These are phyloP conservation scores for Teleogryllus occipitalis DNA, from an alignment of 1,140 invertebrate species.

Conservation along the genomic window DNA sequence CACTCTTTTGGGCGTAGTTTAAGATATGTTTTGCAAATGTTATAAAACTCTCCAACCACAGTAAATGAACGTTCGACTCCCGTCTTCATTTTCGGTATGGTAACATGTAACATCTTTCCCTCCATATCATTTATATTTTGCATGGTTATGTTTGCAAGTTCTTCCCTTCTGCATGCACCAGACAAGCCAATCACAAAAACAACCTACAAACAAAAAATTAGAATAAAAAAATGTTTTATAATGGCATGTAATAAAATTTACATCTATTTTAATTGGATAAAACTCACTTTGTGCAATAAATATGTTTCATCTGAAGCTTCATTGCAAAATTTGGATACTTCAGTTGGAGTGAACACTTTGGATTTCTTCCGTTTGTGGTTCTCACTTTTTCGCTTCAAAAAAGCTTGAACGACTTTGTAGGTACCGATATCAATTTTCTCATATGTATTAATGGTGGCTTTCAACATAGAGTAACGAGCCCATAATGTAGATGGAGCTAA, in stretches of 20 bases:
- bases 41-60: not conserved
- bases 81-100: not conserved
- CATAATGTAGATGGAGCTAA: too few relatives aligned
- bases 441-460: too few relatives aligned
- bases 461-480: too few relatives aligned
- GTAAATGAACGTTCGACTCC: not conserved
- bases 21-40: not conserved
- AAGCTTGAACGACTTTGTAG: too few relatives aligned
- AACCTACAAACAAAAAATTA: not conserved
- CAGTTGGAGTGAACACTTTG: not conserved
- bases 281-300: not conserved
- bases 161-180: not conserved
- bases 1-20: not conserved
- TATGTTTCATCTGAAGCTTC: not conserved
- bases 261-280: too few relatives aligned
- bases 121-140: not conserved
- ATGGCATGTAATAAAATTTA: too few relatives aligned
- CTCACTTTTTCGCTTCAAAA: not conserved
- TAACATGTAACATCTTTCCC: not conserved
- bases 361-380: not conserved
- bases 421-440: too few relatives aligned
- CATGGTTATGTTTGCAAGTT: not conserved
- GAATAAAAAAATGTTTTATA: too few relatives aligned
- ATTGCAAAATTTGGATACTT: not conserved
- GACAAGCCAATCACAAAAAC: not conserved